Evolutionary conservation across 2,888 invertebrate species (phyloP), one percentile per base, ranked within the genome.

Genomic region (Mythimna pallens): DNA sequence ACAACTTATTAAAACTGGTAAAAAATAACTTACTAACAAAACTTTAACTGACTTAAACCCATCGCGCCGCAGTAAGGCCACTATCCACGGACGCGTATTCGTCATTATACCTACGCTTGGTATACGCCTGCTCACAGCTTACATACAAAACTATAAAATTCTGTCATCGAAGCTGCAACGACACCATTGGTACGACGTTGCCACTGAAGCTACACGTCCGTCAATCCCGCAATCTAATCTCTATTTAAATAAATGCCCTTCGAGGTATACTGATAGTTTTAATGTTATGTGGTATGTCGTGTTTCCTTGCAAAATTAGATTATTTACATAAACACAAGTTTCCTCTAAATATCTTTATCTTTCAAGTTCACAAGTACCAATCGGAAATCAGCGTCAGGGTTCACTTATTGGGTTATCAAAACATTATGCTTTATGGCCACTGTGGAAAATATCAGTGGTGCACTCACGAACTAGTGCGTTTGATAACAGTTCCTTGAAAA

Each of bases 341-440:
- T 34, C 40, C 22, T 4, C 1, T 8, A 65, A n/a, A 61, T 59
- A 36, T 54, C n/a, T 5, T 14, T 14, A 57, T 30, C 25, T 55
- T 78, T 61, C 54, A 78, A 69, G 61, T 62, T 78, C 61, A 78
- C 22, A 54, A 47, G 17, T 47, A 52, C 7, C 20, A 70, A 54
- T 58, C 17, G 10, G 5, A n/a, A 63, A 52, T 50, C 20, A 9
- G 12, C n/a, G 20, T 59, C 10, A 52, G 10, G 17, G 57, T 43
- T 75, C 62, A 70, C 20, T 34, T 58, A 52, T 2, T 25, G 58
- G 71, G 71, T 71, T 64, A 78, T 76, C 76, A 54, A 47, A 59
- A 50, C 30, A 59, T 25, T 14, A n/a, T n/a, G 17, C 17, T 22
- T 3, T 58, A 47, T 58, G 71, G 58, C 59, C 57, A 70, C 5